A percentile compares a stretch with the other conserved stretches of the same genome.
Evolutionary conservation across 1,140 invertebrate species (phyloP).

Genomic region (Spodoptera litura): DNA sequence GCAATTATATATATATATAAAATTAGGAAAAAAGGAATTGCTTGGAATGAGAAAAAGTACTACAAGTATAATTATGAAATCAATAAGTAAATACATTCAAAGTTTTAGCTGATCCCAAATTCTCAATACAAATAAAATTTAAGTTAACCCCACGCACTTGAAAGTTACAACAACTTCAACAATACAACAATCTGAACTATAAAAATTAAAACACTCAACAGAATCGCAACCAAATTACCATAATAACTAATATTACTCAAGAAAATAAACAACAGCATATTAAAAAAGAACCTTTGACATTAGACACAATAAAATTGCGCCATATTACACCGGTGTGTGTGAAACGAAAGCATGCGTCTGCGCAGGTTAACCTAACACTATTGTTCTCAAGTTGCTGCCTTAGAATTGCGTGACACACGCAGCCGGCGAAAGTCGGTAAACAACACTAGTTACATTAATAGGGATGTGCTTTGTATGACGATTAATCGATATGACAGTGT

Average conservation of each 20-base stretch:
- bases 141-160: too few species aligned
- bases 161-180: too few species aligned
- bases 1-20: not conserved
- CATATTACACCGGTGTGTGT: slow-evolving; percentile 38
- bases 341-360: slow-evolving; percentile 54
- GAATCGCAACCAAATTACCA: slow-evolving; percentile 2
- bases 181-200: too few species aligned
- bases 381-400: slow-evolving; percentile 57
- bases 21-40: not conserved
- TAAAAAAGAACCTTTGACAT: slow-evolving; percentile 38
- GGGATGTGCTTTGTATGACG: slow-evolving; percentile 23
- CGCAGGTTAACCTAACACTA: slow-evolving; percentile 56
- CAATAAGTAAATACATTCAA: too few species aligned
- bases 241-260: slow-evolving; percentile 34
- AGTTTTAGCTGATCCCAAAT: too few species aligned
- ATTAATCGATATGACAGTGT: slow-evolving; percentile 30
- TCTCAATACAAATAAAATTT: too few species aligned
- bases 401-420: slow-evolving; percentile 60
- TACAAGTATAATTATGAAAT: too few species aligned
- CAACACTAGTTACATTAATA: slow-evolving; percentile 51
- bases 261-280: slow-evolving; percentile 17
- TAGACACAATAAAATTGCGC: slow-evolving; percentile 43
- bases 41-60: too few species aligned
- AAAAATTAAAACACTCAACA: too few species aligned
- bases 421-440: slow-evolving; percentile 67